Evolutionary conservation across 2,888 invertebrate genomes (phyloP).

Genomic region (Pandemis heparana): DNA sequence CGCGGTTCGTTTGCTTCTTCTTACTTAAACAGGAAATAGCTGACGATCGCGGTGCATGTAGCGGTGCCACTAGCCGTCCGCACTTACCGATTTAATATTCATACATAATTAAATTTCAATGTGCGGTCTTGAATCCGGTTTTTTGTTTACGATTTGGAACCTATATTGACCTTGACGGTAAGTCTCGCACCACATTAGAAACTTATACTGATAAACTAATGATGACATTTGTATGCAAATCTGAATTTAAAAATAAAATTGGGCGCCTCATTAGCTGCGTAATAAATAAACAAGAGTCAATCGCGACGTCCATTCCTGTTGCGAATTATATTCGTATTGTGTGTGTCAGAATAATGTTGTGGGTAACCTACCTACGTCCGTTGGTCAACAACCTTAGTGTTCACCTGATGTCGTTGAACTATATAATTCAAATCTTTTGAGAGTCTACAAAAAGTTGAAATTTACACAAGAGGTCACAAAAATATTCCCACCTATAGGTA

Average conservation of each 20-base stretch:
- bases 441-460: background rate
- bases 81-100: conserved; percentile 64
- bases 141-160: conserved; percentile 72
- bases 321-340: conserved; percentile 8
- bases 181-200: conserved; percentile 53
- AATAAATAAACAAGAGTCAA: conserved; percentile 21
- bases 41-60: conserved; percentile 58
- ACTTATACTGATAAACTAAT: conserved; percentile 36
- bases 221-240: conserved; percentile 29
- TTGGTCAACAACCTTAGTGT: conserved; percentile 14
- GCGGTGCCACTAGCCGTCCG: conserved; percentile 47
- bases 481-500: no score
- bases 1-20: conserved; percentile 59
- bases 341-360: conserved; percentile 3
- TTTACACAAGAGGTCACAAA: background rate
- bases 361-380: conserved; percentile 7
- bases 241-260: conserved; percentile 18
- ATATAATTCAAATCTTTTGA: background rate
- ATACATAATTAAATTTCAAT: conserved; percentile 66
- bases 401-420: conserved; percentile 11
- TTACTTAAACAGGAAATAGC: conserved; percentile 66
- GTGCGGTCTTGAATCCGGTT: conserved; percentile 75
- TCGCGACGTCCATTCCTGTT: conserved; percentile 10
- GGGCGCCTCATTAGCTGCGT: conserved; percentile 17
- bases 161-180: conserved; percentile 75